Conservation (phyloP, 2,797 vertebrate species). For the Botia almorhae region DNA sequence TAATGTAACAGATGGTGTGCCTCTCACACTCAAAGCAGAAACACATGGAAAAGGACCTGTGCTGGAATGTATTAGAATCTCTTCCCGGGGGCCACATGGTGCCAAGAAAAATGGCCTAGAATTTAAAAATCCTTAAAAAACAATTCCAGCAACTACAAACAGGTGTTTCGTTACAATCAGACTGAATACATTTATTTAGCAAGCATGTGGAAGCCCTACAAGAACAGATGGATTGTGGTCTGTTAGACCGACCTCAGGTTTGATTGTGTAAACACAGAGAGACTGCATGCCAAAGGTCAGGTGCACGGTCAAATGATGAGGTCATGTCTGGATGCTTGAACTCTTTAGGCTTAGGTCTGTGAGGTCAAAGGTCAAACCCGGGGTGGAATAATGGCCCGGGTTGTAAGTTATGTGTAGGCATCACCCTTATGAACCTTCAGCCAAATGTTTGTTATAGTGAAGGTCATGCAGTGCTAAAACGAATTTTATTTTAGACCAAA, state of each 20-base stretch:
- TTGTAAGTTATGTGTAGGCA: constrained; percentile 23
- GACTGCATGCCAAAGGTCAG: constrained; percentile 54
- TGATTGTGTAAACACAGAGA: constrained; percentile 28
- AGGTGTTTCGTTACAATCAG: constrained; percentile 40
- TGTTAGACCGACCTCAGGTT: constrained; percentile 34
- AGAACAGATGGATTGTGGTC: constrained; percentile 1
- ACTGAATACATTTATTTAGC: constrained; percentile 45
- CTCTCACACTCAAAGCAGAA: constrained; percentile 30
- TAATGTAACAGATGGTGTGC: constrained; percentile 49
- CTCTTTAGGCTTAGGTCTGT: constrained; percentile 30
- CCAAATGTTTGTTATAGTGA: constrained; percentile 49
- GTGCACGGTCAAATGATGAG: constrained; percentile 41
- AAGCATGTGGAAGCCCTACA: constrained; percentile 35
- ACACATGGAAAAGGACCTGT: constrained; percentile 28
- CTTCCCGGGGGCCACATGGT: constrained; percentile 19
- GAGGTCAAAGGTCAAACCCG: constrained; percentile 49
- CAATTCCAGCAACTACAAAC: constrained; percentile 39
- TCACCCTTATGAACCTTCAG: constrained; percentile 34
- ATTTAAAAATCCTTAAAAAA: constrained; percentile 30
- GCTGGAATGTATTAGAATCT: constrained; percentile 40
- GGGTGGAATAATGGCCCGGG: constrained; percentile 21
- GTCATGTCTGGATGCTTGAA: constrained; percentile 48
- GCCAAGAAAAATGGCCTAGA: constrained; percentile 13
- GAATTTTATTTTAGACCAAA: constrained; percentile 21
- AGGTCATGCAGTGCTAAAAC: constrained; percentile 23